Percentiles rank a stretch among this genome's conserved stretches.
Conservation (phyloP, 2,888 invertebrate species). For the Isoperla grammatica region DNA sequence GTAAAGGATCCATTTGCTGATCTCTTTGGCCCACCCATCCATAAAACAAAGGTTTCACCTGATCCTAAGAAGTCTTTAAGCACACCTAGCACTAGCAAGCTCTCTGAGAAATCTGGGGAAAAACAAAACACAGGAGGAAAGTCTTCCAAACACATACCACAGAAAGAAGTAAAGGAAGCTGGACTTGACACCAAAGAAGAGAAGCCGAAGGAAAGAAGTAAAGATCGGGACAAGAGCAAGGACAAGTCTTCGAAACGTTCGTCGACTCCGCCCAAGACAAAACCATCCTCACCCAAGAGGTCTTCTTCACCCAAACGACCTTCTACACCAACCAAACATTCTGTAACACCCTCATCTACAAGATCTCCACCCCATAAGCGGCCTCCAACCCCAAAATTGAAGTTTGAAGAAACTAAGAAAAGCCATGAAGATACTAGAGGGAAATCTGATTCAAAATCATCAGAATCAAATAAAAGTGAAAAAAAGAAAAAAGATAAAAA, state of each 20-base stretch:
- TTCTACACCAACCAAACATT: constrained; percentile 18
- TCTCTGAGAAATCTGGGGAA: constrained; percentile 44
- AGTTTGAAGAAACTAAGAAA: constrained; percentile 41
- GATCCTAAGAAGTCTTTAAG: constrained; percentile 53
- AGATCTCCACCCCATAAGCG: constrained; percentile 36
- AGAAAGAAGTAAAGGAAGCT: constrained; percentile 40
- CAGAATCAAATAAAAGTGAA: constrained; percentile 29
- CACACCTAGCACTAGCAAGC: constrained; percentile 28
- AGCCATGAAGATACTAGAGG: constrained; percentile 23
- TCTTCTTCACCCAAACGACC: constrained; percentile 13
- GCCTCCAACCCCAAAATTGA: constrained; percentile 33
- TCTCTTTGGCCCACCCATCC: constrained; percentile 78
- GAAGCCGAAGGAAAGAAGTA: constrained; percentile 47
- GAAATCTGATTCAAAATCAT: constrained; percentile 23
- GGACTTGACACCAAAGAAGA: constrained; percentile 51
- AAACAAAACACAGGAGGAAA: constrained; percentile 53
- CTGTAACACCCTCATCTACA: constrained; percentile 32
- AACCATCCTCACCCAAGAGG: constrained; percentile 4
- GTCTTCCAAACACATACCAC: constrained; percentile 39
- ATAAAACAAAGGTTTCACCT: constrained; percentile 65
- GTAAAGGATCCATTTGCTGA: constrained; percentile 61
- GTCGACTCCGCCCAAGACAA: constrained; percentile 1
- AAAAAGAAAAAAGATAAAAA: constrained; percentile 38
- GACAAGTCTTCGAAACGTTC: constrained; percentile 41
- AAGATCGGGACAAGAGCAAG: constrained; percentile 50